These are phyloP conservation scores for Ictidomys tridecemlineatus DNA, from an alignment of 2,113 vertebrate genomes.

Conservation along the genomic window DNA sequence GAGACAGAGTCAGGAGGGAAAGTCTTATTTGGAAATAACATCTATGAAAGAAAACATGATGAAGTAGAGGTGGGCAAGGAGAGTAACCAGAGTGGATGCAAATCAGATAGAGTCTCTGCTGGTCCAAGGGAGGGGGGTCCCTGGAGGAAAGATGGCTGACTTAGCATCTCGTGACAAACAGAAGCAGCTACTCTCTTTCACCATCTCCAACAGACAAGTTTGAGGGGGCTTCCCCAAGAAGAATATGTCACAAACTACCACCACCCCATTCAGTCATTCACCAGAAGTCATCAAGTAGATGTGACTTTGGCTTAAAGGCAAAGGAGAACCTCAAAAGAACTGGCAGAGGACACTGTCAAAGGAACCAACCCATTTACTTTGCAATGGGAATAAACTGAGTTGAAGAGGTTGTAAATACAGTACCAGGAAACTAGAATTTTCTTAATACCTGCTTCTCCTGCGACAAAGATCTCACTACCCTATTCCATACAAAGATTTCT, in stretches of 20 bases:
- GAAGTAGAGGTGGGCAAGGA: not conserved
- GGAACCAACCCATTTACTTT: not conserved
- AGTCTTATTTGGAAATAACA: not conserved
- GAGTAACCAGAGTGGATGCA: not conserved
- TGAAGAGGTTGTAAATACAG: not conserved
- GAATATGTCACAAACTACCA: fast-evolving
- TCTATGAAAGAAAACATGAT: not conserved
- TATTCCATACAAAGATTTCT: not conserved
- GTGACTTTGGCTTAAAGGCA: not conserved
- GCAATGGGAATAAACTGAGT: not conserved
- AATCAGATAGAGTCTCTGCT: not conserved
- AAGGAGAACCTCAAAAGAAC: not conserved
- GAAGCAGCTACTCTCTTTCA: not conserved
- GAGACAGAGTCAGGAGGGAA: not conserved
- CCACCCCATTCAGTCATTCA: not conserved
- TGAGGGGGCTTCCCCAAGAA: not conserved
- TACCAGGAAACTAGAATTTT: not conserved
- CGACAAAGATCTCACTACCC: not conserved
- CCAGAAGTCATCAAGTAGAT: no score
- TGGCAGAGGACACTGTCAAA: not conserved
- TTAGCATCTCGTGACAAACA: not conserved
- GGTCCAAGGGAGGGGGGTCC: no score
- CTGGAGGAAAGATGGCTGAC: no score
- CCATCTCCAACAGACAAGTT: no score
- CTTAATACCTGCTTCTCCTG: not conserved